Evolutionary conservation across 1,140 invertebrate genomes (phyloP).

Genomic region (Ostrea edulis): DNA sequence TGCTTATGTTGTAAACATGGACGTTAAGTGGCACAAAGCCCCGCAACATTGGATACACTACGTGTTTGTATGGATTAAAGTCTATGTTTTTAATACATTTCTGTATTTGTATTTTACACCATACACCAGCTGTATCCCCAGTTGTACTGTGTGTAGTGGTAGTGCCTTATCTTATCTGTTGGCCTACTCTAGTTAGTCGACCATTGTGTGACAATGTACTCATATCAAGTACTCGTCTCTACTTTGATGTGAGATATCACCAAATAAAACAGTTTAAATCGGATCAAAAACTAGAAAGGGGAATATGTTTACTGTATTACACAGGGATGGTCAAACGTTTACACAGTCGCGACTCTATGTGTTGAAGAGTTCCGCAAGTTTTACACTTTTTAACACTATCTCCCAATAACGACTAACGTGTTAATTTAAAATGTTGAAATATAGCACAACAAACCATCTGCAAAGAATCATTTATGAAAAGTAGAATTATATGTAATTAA

Average conservation of each 20-base stretch:
- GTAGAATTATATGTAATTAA: constrained; percentile 4
- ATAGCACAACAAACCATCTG: neutral
- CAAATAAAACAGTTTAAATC: constrained; percentile 31
- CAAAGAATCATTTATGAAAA: neutral
- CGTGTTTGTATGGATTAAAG: constrained; percentile 19
- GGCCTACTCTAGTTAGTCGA: constrained; percentile 21
- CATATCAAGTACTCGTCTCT: neutral
- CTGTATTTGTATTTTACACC: neutral
- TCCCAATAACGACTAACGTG: neutral
- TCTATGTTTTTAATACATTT: constrained; percentile 9
- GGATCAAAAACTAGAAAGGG: constrained; percentile 7
- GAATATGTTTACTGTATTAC: constrained; percentile 15
- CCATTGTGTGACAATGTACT: constrained; percentile 20
- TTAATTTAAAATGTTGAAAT: neutral
- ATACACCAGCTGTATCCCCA: neutral
- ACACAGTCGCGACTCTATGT: constrained; percentile 13
- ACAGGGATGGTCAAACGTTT: constrained; percentile 25
- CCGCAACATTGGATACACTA: neutral
- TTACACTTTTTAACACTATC: neutral
- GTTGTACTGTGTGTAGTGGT: neutral
- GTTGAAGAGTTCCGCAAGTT: neutral
- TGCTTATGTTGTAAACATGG: neutral
- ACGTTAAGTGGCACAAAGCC: neutral
- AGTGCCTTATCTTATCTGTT: constrained; percentile 14
- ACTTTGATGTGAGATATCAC: constrained; percentile 29